Evolutionary conservation across 53 echinoderm and acorn worm genomes (phyloP).

Genomic region (Arbacia lixula): DNA sequence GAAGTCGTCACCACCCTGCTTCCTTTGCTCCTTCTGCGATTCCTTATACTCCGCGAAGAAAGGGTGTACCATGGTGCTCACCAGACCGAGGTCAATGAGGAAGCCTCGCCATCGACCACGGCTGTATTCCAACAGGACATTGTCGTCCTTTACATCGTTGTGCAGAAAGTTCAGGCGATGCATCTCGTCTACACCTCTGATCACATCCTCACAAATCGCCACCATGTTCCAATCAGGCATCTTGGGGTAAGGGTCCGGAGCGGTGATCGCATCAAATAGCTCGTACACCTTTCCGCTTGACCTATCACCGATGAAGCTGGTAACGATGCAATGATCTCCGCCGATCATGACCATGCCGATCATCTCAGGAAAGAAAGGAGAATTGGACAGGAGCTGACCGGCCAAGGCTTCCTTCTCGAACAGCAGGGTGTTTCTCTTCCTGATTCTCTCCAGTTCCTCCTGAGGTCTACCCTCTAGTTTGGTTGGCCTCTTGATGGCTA

Average conservation of each 20-base stretch:
- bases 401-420: conserved; percentile 26
- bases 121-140: not conserved
- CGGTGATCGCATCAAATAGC: not conserved
- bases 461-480: too few relatives aligned
- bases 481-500: conserved; percentile 18
- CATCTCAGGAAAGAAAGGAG: conserved; percentile 12
- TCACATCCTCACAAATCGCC: conserved; percentile 12
- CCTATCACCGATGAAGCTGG: conserved; percentile 29
- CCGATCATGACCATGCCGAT: not conserved
- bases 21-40: too few relatives aligned
- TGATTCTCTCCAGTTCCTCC: not conserved
- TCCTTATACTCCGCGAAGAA: not conserved
- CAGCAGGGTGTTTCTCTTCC: not conserved
- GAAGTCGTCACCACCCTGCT: too few relatives aligned
- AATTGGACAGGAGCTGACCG: not conserved
- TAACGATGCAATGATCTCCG: conserved; percentile 9
- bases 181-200: not conserved
- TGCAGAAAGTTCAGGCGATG: conserved; percentile 9
- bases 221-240: conserved; percentile 13
- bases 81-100: conserved; percentile 15
- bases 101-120: not conserved
- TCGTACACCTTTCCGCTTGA: not conserved
- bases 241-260: not conserved
- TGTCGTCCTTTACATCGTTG: conserved; percentile 40
- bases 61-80: conserved; percentile 8